Base-by-base conservation (phyloP, 30 jellyfish, hydroid and myxozoan genomes). In the Hydra vulgaris region DNA sequence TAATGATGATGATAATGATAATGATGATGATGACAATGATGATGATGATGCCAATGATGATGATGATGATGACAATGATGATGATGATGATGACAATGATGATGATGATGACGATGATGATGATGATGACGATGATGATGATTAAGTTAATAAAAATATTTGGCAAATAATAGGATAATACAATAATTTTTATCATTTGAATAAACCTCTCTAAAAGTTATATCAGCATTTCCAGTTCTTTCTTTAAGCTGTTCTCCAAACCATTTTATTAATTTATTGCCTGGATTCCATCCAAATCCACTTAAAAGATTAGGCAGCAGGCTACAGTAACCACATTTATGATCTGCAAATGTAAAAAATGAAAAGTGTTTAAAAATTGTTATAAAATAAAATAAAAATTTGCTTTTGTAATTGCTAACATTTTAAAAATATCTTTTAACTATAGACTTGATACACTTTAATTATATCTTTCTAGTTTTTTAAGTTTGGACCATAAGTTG, bases 231-330 rank as follows among this genome's bases (percentile, higher is more conserved):
- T 26, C 98, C 98, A 69, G 98, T 91, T 21, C 96, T 80, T 76
- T 91, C 98, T 61, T 68, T 78, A 54, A 91, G 87, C 78, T 91
- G 96, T 26, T 86, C 95, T 18, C 98, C 98, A 82, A 91, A 91
- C 98, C 98, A 91, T 54, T 91, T 91, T 66, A 82, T 56, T 27
- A 91, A 83, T 76, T 88, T 83, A 26, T 83, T 86, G 19, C 98
- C 98, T n/a, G 98, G 98, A 70, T 91, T 91, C 98, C 98, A 91
- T 0, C 98, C 98, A 75, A 86, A 91, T 7, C 98, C 98, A 72
- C 87, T 83, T 72, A 91, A 86, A 23, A 91, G 76, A 74, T 91
- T 91, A 16, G 98, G 98, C 52, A 91, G 74, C 27, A 91, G 81
- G 67, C 98, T 91, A 88, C 96, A 91, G 26, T 84, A 91, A 18